Base-by-base conservation (phyloP, 2,888 invertebrate genomes). In the Sphinx pinastri region DNA sequence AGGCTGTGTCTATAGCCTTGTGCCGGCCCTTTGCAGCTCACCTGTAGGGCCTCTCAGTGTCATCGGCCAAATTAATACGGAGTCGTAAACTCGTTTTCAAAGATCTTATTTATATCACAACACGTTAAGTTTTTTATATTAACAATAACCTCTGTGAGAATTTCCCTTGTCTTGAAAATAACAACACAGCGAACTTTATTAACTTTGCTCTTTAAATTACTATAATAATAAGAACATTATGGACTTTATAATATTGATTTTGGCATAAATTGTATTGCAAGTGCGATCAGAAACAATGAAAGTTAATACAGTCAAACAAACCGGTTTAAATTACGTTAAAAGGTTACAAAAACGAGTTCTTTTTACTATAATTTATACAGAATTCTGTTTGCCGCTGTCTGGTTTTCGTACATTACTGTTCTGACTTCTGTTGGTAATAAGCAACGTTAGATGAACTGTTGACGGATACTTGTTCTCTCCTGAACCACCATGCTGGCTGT, bases 21-120 rank as follows among this genome's bases (percentile, higher is more conserved):
- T 76, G 76, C 75, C 79, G 84, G 91, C 92, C 92, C 93, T 92
- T 91, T 84, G 84, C 88, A 86, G 86, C 84, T 88, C 90, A 92
- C 93, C 92, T 92, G 82, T 83, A 87, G 83, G 91, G 92, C 91
- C 92, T 76, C 85, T 84, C 83, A 83, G 84, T 84, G 83, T 83
- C 88, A 87, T 88, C 88, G 79, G 84, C 83, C 79, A 84, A 88
- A 87, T 88, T 86, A 84, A 85, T 79, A 79, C 79, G 79, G 79
- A 49, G 63, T 19, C 49, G 80, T 77, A 81, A 88, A 88, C 86
- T 83, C 79, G 86, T 87, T 89, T 77, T 84, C 79, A 79, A 58
- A 58, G 57, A 59, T 67, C 67, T 67, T 67, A 67, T 57, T 31
- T 70, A 54, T 57, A 49, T 59, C 57, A 69, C 60, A 69, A 63